Percentiles rank a stretch among this genome's conserved stretches.
Evolutionary conservation across 2,113 vertebrate genomes (phyloP).

Genomic region (Oceanodroma tethys): DNA sequence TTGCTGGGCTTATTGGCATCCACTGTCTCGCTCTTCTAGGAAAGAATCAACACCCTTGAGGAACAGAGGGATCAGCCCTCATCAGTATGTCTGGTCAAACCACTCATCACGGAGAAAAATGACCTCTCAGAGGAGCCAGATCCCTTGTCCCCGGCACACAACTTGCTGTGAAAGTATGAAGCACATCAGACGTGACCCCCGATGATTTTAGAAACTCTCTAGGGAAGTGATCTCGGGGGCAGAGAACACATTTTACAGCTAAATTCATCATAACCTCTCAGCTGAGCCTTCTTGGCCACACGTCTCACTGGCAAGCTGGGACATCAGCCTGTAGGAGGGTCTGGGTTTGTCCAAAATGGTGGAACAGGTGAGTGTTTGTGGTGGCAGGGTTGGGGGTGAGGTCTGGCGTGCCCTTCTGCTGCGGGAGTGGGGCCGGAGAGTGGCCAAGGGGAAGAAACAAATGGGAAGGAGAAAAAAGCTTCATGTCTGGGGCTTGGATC

Average conservation of each 20-base stretch:
- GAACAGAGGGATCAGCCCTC: not conserved
- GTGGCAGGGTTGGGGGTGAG: not conserved
- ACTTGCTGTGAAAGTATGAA: not conserved
- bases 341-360: not conserved
- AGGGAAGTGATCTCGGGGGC: not conserved
- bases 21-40: not conserved
- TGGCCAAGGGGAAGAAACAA: not conserved
- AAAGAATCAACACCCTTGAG: not conserved
- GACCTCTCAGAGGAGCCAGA: not conserved
- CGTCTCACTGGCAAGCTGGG: fast-evolving
- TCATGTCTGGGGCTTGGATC: not conserved
- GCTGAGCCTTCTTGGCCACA: not conserved
- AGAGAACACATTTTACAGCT: not conserved
- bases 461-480: not conserved
- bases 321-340: not conserved
- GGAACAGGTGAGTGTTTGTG: not conserved
- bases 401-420: fast-evolving
- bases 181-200: not conserved
- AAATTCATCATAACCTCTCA: not conserved
- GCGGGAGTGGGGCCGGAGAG: fast-evolving
- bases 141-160: not conserved
- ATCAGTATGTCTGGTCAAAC: not conserved
- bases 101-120: not conserved
- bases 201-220: not conserved
- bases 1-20: not conserved